phyloP scores from a whole-genome alignment of 2,888 invertebrate species.

The Operophtera brumata region DNA sequence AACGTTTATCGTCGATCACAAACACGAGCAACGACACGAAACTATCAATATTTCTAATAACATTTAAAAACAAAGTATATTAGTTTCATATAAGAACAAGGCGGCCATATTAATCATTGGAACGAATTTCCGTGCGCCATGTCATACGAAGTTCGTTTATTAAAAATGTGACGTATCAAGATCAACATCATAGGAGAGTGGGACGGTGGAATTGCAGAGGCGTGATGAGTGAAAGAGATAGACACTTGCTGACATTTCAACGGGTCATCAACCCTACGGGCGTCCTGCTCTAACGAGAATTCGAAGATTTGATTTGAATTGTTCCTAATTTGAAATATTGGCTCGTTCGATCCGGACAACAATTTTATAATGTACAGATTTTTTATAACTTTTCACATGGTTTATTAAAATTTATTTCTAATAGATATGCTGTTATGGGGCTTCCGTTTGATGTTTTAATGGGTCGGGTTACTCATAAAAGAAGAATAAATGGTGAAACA shows the following conservation, averaged over 20 bases:
- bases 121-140: conserved; percentile 79
- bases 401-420: conserved; percentile 67
- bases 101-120: conserved; percentile 79
- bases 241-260: conserved; percentile 76
- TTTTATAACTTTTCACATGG: conserved; percentile 54
- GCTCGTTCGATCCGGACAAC: conserved; percentile 58
- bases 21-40: conserved; percentile 77
- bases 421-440: conserved; percentile 54
- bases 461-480: conserved; percentile 55
- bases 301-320: conserved; percentile 80
- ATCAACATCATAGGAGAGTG: conserved; percentile 74
- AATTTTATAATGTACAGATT: conserved; percentile 49
- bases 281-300: conserved; percentile 80
- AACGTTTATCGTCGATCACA: conserved; percentile 75
- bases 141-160: conserved; percentile 80
- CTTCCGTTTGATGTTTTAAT: conserved; percentile 74
- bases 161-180: conserved; percentile 81
- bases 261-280: conserved; percentile 79
- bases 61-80: conserved; percentile 78
- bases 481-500: conserved; percentile 58
- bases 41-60: conserved; percentile 81
- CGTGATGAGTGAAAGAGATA: conserved; percentile 58
- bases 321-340: conserved; percentile 79
- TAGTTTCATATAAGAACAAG: conserved; percentile 69
- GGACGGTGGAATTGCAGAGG: conserved; percentile 53